phyloP scores from a whole-genome alignment of 2,113 vertebrate genomes.

The Vireo altiloquus region DNA sequence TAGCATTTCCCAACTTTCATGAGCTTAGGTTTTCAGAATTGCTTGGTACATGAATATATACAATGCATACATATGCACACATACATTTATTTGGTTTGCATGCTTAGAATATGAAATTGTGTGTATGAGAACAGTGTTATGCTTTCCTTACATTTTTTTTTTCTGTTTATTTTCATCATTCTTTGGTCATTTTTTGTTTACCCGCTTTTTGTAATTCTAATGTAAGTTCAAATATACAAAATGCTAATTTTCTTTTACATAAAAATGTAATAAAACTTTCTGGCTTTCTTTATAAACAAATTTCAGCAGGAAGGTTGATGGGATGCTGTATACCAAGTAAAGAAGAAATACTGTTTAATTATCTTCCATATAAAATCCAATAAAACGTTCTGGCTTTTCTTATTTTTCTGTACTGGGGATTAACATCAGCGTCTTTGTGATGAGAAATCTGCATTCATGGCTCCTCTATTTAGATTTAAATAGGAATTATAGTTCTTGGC shows the following conservation, averaged over 20 bases:
- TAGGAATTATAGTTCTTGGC: constrained; percentile 68
- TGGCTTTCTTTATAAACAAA: constrained; percentile 50
- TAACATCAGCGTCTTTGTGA: constrained; percentile 64
- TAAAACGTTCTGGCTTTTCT: constrained; percentile 65
- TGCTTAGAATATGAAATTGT: neutral
- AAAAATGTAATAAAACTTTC: constrained; percentile 55
- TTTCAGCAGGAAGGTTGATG: constrained; percentile 56
- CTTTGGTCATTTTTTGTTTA: constrained; percentile 41
- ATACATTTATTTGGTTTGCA: neutral
- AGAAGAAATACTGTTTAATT: constrained; percentile 70
- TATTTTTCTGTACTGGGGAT: constrained; percentile 61
- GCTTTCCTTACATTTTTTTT: neutral
- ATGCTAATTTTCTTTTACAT: constrained; percentile 48
- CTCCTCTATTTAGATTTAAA: constrained; percentile 66
- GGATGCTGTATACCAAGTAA: constrained; percentile 50
- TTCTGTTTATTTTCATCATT: neutral
- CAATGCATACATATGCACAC: neutral
- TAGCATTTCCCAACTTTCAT: neutral
- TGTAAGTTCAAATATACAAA: constrained; percentile 13
- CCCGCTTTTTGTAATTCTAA: neutral
- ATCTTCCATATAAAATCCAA: constrained; percentile 68
- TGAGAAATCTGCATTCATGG: constrained; percentile 63
- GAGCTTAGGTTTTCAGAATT: neutral
- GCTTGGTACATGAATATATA: neutral
- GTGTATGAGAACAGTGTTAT: neutral